phyloP scores from a whole-genome alignment of 2,113 vertebrate genomes.

The Phylloscopus trochilus region DNA sequence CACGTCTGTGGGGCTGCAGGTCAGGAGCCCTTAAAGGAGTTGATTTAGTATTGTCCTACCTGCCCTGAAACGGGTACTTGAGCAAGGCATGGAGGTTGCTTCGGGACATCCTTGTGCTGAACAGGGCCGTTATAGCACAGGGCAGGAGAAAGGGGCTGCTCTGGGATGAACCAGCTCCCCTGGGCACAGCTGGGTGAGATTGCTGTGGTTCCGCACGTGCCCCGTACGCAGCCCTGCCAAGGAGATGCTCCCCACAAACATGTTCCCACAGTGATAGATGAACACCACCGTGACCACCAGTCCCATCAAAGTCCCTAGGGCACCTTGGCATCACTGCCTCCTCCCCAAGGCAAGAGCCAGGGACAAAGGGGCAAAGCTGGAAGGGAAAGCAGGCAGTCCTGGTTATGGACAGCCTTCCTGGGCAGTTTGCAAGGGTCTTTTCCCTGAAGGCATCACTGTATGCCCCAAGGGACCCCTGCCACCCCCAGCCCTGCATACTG shows the following conservation, averaged over 20 bases:
- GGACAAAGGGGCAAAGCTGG: background rate
- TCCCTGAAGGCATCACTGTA: background rate
- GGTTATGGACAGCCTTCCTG: background rate
- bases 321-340: background rate
- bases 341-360: background rate
- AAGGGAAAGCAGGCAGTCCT: background rate
- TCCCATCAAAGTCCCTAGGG: background rate
- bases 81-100: conserved; percentile 32
- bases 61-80: conserved; percentile 15
- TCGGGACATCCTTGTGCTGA: background rate
- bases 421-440: background rate
- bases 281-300: background rate
- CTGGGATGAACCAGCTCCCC: background rate
- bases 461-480: background rate
- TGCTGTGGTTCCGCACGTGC: background rate
- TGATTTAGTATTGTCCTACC: conserved; percentile 51
- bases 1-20: background rate
- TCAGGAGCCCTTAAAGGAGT: conserved; percentile 15
- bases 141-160: conserved; percentile 1
- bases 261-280: background rate
- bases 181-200: background rate
- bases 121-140: background rate
- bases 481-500: background rate
- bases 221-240: background rate
- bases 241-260: background rate